Evolutionary conservation across 2,113 vertebrate species (phyloP), one percentile per base, ranked within the genome.

Genomic region (Triplophysa rosa): DNA sequence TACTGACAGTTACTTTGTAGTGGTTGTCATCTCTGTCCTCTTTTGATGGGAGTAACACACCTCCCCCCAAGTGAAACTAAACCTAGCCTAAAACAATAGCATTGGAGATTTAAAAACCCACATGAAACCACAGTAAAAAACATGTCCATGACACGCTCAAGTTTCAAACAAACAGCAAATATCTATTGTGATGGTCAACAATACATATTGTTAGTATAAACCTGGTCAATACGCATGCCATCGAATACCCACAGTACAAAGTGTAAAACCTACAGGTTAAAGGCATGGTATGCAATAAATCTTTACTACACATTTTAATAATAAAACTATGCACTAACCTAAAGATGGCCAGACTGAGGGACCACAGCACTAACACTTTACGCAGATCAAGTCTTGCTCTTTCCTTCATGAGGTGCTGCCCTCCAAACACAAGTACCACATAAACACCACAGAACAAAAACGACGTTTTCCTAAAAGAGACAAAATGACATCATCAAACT

Each of bases 381-480:
- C 98, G 93, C 92, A 99, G 86, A 75, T 99, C 97, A 93, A 99
- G 99, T 90, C 97, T 99, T 52, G 95, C 96, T 86, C 98, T 92
- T 82, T 97, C 96, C 88, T 98, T 99, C 98, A 99, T 99, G 79
- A 98, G 90, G 92, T 95, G 96, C 80, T 96, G 95, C 16, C 97
- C 98, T 2, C 98, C 97, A 68, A 99, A 95, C 90, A 99, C 97
- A 78, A 94, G 96, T 89, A 97, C 98, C 83, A 95, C 98, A 0
- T 99, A 99, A 76, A 99, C 92, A 11, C 96, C 97, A 3, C 96
- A 93, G 91, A 96, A 98, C 45, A 99, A 94, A 90, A 99, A 99
- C 0, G 98, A 99, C 79, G 98, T 99, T 93, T 98, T 99, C 98
- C 98, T 99, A 88, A 24, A 87, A 54, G 2, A 52, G 9, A 21